Base-by-base conservation (phyloP, 2,113 vertebrate species). In the Cavia porcellus region DNA sequence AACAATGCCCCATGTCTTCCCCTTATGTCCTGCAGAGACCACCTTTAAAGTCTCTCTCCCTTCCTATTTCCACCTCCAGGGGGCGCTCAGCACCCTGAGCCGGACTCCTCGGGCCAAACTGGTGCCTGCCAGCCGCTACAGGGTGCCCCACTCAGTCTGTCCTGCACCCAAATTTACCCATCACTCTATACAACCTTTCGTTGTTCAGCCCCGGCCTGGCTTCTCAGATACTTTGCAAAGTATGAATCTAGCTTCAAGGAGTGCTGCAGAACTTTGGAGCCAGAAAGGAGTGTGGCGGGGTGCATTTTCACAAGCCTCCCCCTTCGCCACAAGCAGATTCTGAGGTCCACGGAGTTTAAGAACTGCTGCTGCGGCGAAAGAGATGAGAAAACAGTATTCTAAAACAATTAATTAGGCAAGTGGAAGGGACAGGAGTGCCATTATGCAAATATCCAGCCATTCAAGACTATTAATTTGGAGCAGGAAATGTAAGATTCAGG, bases 211-310 rank as follows among this genome's bases (percentile, higher is more conserved):
- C 7, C 1, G 24, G 17, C 9, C 57, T 52, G 77, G 57, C 50
- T 42, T 15, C 11, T 20, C 42, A 50, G 3, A 0, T 32, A 38
- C 24, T 22, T 7, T 0, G 9, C 4, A 10, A 74, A 70, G 8
- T n/a, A 7, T 0, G 7, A 59, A 14, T 7, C 75, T 3, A 14
- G 42, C 38, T 82, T 52, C 62, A 30, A 8, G 62, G 70, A 24
- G 2, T 11, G 2, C 20, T 11, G 0, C 50, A 61, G 32, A 68
- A 47, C 25, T 59, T 61, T 35, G 62, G 66, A 84, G 11, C 70
- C 0, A 9, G 45, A 17, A 64, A 14, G 7, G n/a, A 22, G 28
- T 22, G 2, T 38, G n/a, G 3, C 0, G 0, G 3, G 52, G 5
- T 61, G 4, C 64, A 1, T 57, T 75, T 87, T 19, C 59, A 50